These are phyloP conservation scores for Nemotelus nigrinus DNA, from an alignment of 2,888 invertebrate species.

Conservation along the genomic window DNA sequence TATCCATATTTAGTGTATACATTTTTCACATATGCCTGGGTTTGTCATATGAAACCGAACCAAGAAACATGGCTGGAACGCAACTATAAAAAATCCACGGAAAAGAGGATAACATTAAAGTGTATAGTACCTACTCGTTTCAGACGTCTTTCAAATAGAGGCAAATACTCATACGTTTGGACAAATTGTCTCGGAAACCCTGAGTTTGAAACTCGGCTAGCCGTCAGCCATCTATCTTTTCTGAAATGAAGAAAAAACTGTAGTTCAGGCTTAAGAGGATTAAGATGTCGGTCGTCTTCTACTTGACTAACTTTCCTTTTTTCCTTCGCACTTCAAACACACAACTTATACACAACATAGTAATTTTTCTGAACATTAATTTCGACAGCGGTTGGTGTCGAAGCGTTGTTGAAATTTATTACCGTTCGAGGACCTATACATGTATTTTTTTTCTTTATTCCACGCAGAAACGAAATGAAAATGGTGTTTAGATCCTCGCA, in stretches of 20 bases:
- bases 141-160: slow-evolving; percentile 1
- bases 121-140: not conserved
- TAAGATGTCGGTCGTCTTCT: slow-evolving; percentile 44
- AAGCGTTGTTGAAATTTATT: slow-evolving; percentile 44
- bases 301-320: slow-evolving; percentile 45
- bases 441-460: slow-evolving; percentile 1
- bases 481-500: slow-evolving; percentile 15
- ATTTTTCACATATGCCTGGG: slow-evolving; percentile 1
- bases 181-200: slow-evolving; percentile 12
- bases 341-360: slow-evolving; percentile 14
- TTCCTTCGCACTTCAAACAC: not conserved
- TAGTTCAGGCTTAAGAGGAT: slow-evolving; percentile 47
- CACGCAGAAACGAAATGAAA: slow-evolving; percentile 12
- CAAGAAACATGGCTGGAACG: not conserved
- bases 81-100: not conserved
- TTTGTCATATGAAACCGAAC: slow-evolving; percentile 43
- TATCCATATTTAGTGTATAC: not conserved
- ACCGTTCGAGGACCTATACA: slow-evolving; percentile 9
- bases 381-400: slow-evolving; percentile 46
- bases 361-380: slow-evolving; percentile 42
- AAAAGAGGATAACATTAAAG: not conserved
- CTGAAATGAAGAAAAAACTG: slow-evolving; percentile 25
- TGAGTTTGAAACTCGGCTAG: slow-evolving; percentile 34
- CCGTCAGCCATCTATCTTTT: slow-evolving; percentile 37
- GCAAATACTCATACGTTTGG: slow-evolving; percentile 7